Conservation (phyloP, 30 jellyfish, hydroid and myxozoan species). For the Nemopilema nomurai region DNA sequence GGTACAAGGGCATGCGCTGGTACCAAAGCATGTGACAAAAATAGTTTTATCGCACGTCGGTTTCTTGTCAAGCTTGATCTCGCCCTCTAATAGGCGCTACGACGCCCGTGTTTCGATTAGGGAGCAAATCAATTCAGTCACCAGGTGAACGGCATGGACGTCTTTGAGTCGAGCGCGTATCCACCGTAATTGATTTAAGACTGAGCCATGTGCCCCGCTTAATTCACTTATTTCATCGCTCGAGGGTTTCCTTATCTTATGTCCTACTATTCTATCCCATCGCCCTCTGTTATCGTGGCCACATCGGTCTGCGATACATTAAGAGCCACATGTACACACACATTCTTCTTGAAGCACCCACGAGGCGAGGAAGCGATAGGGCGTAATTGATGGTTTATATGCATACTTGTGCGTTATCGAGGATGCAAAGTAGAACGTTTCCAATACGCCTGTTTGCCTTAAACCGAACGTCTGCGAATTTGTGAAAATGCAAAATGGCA, state of each 20-base stretch:
- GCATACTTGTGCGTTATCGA: no score
- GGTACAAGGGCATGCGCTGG: no score
- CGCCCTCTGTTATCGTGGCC: background rate
- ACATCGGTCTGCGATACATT: background rate
- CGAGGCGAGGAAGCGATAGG: no score
- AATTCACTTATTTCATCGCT: background rate
- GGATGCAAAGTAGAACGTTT: no score
- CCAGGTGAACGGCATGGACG: slow-evolving; percentile 23
- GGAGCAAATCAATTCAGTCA: background rate
- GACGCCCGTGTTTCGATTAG: background rate
- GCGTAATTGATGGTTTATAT: no score
- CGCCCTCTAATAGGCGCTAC: no score
- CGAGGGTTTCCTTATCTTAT: background rate
- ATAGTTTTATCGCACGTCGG: background rate
- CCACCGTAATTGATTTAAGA: slow-evolving; percentile 10
- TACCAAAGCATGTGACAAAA: no score
- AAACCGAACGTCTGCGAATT: no score
- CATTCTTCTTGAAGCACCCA: background rate
- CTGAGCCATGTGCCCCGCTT: slow-evolving; percentile 12
- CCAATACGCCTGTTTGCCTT: no score
- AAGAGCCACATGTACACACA: background rate
- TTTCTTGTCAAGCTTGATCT: background rate
- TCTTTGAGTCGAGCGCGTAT: slow-evolving; percentile 22
- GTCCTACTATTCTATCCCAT: background rate
- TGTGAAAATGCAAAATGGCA: no score